These are phyloP conservation scores for Halcyon senegalensis DNA, from an alignment of 2,113 vertebrate genomes.

Conservation along the genomic window DNA sequence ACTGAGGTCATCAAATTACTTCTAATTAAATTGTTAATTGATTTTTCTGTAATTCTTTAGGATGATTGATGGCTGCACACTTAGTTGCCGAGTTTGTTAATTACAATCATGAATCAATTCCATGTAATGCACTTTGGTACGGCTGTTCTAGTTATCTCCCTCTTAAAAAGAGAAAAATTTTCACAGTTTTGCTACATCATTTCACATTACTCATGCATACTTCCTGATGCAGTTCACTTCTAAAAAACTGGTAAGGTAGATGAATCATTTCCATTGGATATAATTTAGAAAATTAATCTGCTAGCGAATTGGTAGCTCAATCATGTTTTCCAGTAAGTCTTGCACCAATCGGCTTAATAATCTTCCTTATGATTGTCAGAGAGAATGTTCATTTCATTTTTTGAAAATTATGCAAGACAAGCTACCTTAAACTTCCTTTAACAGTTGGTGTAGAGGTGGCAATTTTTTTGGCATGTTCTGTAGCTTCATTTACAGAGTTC, in stretches of 20 bases:
- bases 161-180: neutral
- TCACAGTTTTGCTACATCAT: neutral
- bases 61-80: conserved; percentile 26
- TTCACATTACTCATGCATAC: neutral
- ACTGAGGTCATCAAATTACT: conserved; percentile 49
- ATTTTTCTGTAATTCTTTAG: conserved; percentile 64
- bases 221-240: neutral
- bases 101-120: neutral
- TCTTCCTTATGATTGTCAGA: neutral
- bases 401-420: neutral
- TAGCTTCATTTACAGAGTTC: neutral
- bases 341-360: neutral
- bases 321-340: neutral
- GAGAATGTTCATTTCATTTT: neutral
- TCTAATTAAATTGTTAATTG: conserved; percentile 72
- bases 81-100: conserved; percentile 25
- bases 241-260: neutral
- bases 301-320: neutral
- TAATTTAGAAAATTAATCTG: neutral
- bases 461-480: neutral
- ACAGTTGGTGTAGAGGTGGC: conserved; percentile 10
- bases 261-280: neutral
- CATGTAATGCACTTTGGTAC: neutral
- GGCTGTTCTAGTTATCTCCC: neutral
- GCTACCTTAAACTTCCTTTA: neutral